Percentiles rank a stretch among this genome's conserved stretches.
Conservation (phyloP, 2,888 invertebrate species). For the Galerucella calmariensis region DNA sequence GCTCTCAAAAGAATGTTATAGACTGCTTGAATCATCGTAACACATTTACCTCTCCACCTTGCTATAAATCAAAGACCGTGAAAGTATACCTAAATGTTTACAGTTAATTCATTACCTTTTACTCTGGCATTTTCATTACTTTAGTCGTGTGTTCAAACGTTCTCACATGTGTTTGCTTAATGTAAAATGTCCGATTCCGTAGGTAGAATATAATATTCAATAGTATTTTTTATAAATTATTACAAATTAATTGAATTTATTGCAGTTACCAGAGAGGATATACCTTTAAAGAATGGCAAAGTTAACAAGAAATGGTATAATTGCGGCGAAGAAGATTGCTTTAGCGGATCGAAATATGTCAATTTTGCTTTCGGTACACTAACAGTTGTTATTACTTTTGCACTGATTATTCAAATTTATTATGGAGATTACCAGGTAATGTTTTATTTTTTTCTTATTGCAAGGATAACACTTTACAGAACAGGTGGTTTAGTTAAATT, state of each 20-base stretch:
- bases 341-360: constrained; percentile 74
- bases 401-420: constrained; percentile 78
- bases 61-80: constrained; percentile 18
- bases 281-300: constrained; percentile 67
- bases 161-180: not conserved
- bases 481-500: not conserved
- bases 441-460: constrained; percentile 12
- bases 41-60: constrained; percentile 6
- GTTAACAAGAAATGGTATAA: constrained; percentile 54
- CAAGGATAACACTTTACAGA: not conserved
- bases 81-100: constrained; percentile 22
- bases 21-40: constrained; percentile 20
- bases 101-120: constrained; percentile 16
- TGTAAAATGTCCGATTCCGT: constrained; percentile 24
- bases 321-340: constrained; percentile 58
- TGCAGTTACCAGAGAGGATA: constrained; percentile 67
- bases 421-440: constrained; percentile 78
- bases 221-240: not conserved
- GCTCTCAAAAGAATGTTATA: constrained; percentile 23
- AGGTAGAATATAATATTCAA: constrained; percentile 14
- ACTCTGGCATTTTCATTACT: not conserved
- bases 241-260: not conserved
- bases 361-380: constrained; percentile 74
- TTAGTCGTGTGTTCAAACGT: not conserved
- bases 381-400: constrained; percentile 75